Conservation (phyloP, 2,888 invertebrate genomes). For the Globia sparganii region DNA sequence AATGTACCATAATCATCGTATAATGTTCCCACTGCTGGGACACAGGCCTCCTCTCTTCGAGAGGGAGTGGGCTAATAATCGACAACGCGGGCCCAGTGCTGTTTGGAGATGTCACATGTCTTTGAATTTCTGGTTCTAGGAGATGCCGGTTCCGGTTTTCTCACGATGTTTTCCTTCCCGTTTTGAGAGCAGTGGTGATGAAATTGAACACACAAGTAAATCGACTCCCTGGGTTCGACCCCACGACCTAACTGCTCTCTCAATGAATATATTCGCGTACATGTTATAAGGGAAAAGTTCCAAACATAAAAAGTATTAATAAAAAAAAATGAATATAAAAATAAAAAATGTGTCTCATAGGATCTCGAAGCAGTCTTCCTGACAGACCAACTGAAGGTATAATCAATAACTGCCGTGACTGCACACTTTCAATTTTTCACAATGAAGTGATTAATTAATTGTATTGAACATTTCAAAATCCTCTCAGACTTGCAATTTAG, state of each 20-base stretch:
- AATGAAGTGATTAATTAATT: not conserved
- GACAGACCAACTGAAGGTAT: not conserved
- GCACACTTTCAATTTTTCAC: not conserved
- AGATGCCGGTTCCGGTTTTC: too few relatives aligned
- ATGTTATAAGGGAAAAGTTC: not conserved
- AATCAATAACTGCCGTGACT: constrained; percentile 1
- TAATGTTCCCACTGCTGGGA: too few relatives aligned
- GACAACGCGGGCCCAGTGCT: too few relatives aligned
- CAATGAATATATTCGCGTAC: not conserved
- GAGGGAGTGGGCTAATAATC: too few relatives aligned
- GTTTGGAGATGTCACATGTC: too few relatives aligned
- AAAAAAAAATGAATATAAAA: not conserved
- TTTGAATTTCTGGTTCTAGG: too few relatives aligned
- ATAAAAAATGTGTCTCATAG: not conserved
- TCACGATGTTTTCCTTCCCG: too few relatives aligned
- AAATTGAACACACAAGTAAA: not conserved
- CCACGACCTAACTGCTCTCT: not conserved
- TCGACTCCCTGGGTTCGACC: not conserved
- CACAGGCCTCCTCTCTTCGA: too few relatives aligned
- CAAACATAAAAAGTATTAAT: not conserved
- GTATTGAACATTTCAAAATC: not conserved
- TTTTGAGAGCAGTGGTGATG: not conserved
- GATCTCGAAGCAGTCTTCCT: not conserved
- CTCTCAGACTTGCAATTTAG: not conserved
- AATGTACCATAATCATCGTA: too few relatives aligned